Conservation (phyloP, 1,140 invertebrate genomes). For the Drosophila lacteicornis region DNA sequence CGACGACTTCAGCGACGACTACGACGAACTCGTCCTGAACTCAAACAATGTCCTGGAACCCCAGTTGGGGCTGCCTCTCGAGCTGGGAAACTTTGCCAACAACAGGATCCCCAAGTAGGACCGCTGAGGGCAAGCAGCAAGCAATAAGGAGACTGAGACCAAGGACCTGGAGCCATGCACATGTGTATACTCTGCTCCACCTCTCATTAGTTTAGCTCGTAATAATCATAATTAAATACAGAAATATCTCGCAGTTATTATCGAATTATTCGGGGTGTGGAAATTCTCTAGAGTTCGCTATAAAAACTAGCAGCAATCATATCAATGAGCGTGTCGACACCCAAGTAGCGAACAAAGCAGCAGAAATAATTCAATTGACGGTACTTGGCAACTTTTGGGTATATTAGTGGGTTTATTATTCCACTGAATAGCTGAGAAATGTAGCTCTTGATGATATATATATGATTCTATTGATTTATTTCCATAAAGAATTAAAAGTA, state of each 20-base stretch:
- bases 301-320: background rate
- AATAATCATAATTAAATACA: constrained; percentile 5
- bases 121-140: background rate
- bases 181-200: background rate
- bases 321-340: constrained; percentile 32
- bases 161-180: constrained; percentile 1
- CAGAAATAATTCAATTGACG: background rate
- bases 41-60: constrained; percentile 52
- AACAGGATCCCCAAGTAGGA: constrained; percentile 11
- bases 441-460: background rate
- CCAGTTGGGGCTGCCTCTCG: constrained; percentile 41
- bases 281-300: background rate
- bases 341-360: constrained; percentile 6
- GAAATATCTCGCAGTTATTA: background rate
- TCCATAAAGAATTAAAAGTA: background rate
- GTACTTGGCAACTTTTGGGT: background rate
- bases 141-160: constrained; percentile 18
- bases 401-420: background rate
- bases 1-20: constrained; percentile 36
- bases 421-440: background rate
- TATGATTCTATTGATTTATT: background rate
- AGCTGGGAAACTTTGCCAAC: constrained; percentile 58
- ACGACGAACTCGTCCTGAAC: constrained; percentile 17
- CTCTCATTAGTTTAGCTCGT: constrained; percentile 2
- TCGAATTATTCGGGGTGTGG: background rate